Conservation (phyloP, 2,888 invertebrate genomes). For the Electrophaes corylata region DNA sequence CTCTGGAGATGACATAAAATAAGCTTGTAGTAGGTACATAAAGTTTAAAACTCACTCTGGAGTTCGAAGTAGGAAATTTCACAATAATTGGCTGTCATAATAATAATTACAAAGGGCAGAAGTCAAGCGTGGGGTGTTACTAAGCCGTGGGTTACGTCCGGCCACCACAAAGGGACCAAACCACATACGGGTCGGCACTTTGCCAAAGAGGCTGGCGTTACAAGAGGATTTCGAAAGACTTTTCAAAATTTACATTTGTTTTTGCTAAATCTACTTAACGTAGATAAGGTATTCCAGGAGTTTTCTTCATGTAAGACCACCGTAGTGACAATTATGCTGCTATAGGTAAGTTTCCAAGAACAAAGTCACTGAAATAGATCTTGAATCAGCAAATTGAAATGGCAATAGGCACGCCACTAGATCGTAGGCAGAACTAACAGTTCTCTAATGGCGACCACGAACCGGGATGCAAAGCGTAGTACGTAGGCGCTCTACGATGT, state of each 20-base stretch:
- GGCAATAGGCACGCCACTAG: too few relatives aligned
- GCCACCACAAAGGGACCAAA: slow-evolving; percentile 21
- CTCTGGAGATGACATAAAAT: too few relatives aligned
- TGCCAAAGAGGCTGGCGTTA: not conserved
- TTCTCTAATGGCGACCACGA: too few relatives aligned
- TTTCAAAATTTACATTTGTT: slow-evolving; percentile 2
- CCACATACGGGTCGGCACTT: slow-evolving; percentile 6
- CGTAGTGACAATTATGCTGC: too few relatives aligned
- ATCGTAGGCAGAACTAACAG: too few relatives aligned
- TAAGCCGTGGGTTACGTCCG: slow-evolving; percentile 53
- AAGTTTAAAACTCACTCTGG: slow-evolving; percentile 10
- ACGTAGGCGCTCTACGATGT: too few relatives aligned
- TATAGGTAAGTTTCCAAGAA: too few relatives aligned
- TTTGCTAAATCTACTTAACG: not conserved
- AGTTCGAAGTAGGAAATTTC: slow-evolving; percentile 43
- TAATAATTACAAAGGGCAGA: slow-evolving; percentile 43
- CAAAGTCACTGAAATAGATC: too few relatives aligned
- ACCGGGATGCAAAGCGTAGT: too few relatives aligned
- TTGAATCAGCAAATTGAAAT: too few relatives aligned
- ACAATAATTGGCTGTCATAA: slow-evolving; percentile 45
- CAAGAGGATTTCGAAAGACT: not conserved
- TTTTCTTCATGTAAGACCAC: not conserved
- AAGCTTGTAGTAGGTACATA: not conserved
- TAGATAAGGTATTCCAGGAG: not conserved
- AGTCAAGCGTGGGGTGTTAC: slow-evolving; percentile 58